Evolutionary conservation across 1,140 invertebrate genomes (phyloP).

Genomic region (Rhyzopertha dominica): DNA sequence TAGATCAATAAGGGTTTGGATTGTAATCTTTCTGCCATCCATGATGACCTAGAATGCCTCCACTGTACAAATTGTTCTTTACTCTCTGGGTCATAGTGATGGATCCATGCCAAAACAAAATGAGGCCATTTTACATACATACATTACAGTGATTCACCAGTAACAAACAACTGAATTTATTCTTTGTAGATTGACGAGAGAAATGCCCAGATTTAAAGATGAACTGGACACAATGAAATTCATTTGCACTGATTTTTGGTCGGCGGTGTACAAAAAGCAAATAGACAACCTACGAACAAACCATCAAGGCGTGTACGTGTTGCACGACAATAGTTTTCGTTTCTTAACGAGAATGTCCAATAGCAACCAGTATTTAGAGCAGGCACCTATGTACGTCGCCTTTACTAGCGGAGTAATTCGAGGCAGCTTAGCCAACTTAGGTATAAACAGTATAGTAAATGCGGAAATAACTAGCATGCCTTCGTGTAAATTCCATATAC

Average conservation of each 20-base stretch:
- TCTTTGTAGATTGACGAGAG: slow-evolving; percentile 71
- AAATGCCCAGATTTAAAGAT: slow-evolving; percentile 92
- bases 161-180: background rate
- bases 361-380: slow-evolving; percentile 86
- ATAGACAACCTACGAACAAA: slow-evolving; percentile 98
- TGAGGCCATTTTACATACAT: slow-evolving; percentile 6
- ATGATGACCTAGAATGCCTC: too few relatives aligned
- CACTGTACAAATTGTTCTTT: too few relatives aligned
- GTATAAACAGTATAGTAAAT: slow-evolving; percentile 89
- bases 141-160: background rate
- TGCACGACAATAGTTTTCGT: slow-evolving; percentile 94
- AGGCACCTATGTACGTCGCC: slow-evolving; percentile 87
- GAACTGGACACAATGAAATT: slow-evolving; percentile 98
- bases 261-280: slow-evolving; percentile 93
- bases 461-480: slow-evolving; percentile 91
- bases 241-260: slow-evolving; percentile 99
- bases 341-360: slow-evolving; percentile 84
- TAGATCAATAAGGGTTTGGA: too few relatives aligned
- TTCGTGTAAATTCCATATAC: slow-evolving; percentile 91
- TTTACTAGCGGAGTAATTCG: slow-evolving; percentile 94
- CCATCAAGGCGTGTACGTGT: slow-evolving; percentile 95
- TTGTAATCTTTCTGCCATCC: too few relatives aligned
- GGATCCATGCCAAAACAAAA: too few relatives aligned
- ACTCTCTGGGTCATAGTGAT: too few relatives aligned
- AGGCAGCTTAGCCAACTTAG: slow-evolving; percentile 91